Evolutionary conservation across 2,888 invertebrate species (phyloP), one percentile per base, ranked within the genome.

Genomic region (Tridacna crocea): DNA sequence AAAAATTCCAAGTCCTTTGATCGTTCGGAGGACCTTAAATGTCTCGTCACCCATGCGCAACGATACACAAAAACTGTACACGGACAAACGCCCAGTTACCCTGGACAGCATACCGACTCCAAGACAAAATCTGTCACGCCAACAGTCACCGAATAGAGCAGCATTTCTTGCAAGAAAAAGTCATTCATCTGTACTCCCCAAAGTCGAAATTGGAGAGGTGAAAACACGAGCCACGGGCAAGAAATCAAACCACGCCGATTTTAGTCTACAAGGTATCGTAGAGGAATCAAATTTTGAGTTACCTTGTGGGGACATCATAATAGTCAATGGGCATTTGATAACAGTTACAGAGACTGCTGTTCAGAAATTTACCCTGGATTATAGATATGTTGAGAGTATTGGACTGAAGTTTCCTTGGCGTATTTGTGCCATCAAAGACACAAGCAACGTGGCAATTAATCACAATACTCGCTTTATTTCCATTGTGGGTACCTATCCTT

Each of bases 401-500:
- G 60, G 76, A 15, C 61, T 87, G 26, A 55, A 77, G 17, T 87
- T 72, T 75, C 87, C 87, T 48, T 87, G 87, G 87, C 77, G 84
- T 27, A 66, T 87, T 51, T 87, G 87, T 47, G 81, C 80, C 13
- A 80, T 87, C 46, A 80, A 75, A 58, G 82, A 84, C 47, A 79
- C 84, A 0, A 70, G 65, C 13, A 78, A 82, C 65, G 77, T 87
- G 24, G 84, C 84, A 3, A 75, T 87, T 17, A 87, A 87, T 24
- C 87, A 87, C 63, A 87, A 87, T 48, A 87, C 84, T 11, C 79
- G 87, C 4, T 87, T 84, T 46, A 80, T 87, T 15, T 82, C 87
- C 8, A 84, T 87, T 3, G 75, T 87, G 4, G 68, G 66, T 26
- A 87, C 87, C 1, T 72, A 76, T 12, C 87, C 87, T 11, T 66